These are phyloP conservation scores for Drosophila stalkeri DNA, from an alignment of 2,888 invertebrate genomes.

Conservation along the genomic window DNA sequence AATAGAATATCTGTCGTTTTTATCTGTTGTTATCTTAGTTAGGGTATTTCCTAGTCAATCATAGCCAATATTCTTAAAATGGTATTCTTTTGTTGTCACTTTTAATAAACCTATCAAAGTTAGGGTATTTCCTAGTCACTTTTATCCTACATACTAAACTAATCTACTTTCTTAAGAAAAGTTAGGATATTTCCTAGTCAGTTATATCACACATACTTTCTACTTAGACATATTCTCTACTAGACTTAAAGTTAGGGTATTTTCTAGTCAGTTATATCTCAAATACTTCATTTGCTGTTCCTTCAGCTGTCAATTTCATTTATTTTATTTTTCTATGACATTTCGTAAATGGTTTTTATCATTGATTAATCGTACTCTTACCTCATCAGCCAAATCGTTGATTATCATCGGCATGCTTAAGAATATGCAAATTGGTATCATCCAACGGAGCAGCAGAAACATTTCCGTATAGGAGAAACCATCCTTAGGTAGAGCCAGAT, in stretches of 20 bases:
- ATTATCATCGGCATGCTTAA: slow-evolving; percentile 50
- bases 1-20: too few species aligned
- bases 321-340: not conserved
- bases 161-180: not conserved
- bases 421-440: slow-evolving; percentile 49
- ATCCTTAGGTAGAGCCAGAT: slow-evolving; percentile 10
- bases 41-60: not conserved
- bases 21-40: not conserved
- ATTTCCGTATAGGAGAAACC: slow-evolving; percentile 10
- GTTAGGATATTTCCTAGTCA: not conserved
- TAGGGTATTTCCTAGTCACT: not conserved
- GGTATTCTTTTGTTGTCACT: too few species aligned
- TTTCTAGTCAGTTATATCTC: not conserved
- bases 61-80: too few species aligned
- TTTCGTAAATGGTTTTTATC: not conserved
- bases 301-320: not conserved
- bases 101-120: too few species aligned
- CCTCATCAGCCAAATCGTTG: slow-evolving; percentile 60
- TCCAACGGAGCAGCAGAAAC: slow-evolving; percentile 40
- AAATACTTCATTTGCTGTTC: not conserved
- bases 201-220: not conserved
- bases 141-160: not conserved
- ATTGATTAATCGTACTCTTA: slow-evolving; percentile 42
- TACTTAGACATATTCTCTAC: too few species aligned
- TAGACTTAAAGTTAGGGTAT: not conserved